Evolutionary conservation across 2,888 invertebrate genomes (phyloP), one percentile per base, ranked within the genome.

Genomic region (Pimpla rufipes): DNA sequence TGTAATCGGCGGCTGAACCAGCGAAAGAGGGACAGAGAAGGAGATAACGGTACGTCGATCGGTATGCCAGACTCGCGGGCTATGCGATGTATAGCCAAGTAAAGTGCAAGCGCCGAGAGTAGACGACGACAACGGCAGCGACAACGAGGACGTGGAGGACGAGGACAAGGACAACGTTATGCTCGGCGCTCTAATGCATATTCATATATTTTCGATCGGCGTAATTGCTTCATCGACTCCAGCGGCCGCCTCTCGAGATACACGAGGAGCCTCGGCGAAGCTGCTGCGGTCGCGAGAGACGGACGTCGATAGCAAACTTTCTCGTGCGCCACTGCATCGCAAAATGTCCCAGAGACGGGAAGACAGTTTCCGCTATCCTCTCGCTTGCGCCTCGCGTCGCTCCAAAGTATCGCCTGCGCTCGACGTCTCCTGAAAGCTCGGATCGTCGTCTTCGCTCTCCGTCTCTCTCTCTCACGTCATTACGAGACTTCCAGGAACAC

Each of bases 31-130:
- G 2, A 23, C 21, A 55, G 52, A 10, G 52, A 18, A 23, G 11
- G 76, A 67, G 37, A 77, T 83, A 83, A 85, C 82, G 82, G 73
- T 82, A 67, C 67, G 37, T 47, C 57, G 62, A 83, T 85, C 80
- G 81, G 83, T 83, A 83, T 85, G 80, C 85, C 66, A 76, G 70
- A 68, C 78, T 74, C 45, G 78, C 45, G 21, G 67, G 21, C 42
- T 57, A 67, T 77, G 59, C 68, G 68, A 79, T 70, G 83, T 74
- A 73, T 79, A 81, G 64, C 47, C 64, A 16, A 79, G 66, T 52
- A 59, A 68, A 81, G 55, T 66, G 40, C 37, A 50, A 23, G 52
- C 68, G 35, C 68, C 35, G 35, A 50, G 35, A 52, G 47, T 40
- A 16, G 35, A 64, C 42, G 35, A 59, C 50, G 62, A 59, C 29